phyloP scores from a whole-genome alignment of 2,888 invertebrate species.

The Caenorhabditis angaria region DNA sequence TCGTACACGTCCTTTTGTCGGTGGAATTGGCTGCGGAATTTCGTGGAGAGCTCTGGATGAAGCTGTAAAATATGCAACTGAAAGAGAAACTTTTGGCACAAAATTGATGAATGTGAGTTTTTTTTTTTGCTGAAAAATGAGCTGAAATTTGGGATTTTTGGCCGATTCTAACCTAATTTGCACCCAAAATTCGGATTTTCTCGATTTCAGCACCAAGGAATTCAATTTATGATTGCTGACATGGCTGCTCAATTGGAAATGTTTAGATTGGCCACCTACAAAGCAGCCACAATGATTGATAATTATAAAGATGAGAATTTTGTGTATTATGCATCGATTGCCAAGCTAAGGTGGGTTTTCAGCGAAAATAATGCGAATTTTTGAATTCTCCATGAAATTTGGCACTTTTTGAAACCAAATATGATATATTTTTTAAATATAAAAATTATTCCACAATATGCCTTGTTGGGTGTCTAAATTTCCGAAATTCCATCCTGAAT shows the following conservation, averaged over 20 bases:
- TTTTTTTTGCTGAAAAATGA: neutral
- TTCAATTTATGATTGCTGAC: conserved; percentile 92
- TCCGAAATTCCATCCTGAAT: too few relatives aligned
- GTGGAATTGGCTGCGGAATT: conserved; percentile 88
- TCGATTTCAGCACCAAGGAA: conserved; percentile 78
- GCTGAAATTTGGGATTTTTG: neutral
- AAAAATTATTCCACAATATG: too few relatives aligned
- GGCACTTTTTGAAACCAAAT: too few relatives aligned
- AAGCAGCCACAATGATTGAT: conserved; percentile 89
- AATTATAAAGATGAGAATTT: conserved; percentile 15
- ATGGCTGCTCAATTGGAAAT: conserved; percentile 91
- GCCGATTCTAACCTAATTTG: neutral
- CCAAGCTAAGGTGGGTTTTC: conserved; percentile 89
- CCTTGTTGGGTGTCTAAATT: too few relatives aligned
- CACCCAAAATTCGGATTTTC: neutral
- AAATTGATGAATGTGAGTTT: conserved; percentile 76
- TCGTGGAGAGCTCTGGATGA: conserved; percentile 90
- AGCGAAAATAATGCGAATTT: too few relatives aligned
- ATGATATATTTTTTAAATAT: too few relatives aligned
- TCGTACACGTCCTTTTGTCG: conserved; percentile 82
- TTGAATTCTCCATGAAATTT: too few relatives aligned
- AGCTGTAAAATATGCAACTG: conserved; percentile 87
- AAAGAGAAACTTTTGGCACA: conserved; percentile 90
- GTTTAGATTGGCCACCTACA: conserved; percentile 84
- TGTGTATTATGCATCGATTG: conserved; percentile 85